Evolutionary conservation across 2,113 vertebrate genomes (phyloP).

Genomic region (Riparia riparia): DNA sequence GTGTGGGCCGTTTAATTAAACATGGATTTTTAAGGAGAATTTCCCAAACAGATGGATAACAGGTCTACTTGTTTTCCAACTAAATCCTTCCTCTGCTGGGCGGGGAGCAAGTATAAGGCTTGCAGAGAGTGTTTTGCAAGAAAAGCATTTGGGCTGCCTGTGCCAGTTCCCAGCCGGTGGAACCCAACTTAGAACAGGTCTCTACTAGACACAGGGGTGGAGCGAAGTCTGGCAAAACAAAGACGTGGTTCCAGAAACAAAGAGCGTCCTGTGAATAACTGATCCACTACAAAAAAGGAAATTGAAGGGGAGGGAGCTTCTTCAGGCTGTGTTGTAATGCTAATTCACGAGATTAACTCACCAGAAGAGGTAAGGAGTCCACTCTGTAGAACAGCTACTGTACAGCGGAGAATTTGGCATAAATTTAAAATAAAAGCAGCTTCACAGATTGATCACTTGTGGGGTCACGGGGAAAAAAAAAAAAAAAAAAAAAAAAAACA

Average conservation of each 20-base stretch:
- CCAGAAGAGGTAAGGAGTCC: not conserved
- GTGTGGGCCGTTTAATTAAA: not conserved
- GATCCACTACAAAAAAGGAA: conserved; percentile 9
- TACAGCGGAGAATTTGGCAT: not conserved
- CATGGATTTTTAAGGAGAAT: not conserved
- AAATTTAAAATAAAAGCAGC: not conserved
- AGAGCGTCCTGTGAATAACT: not conserved
- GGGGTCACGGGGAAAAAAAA: not conserved
- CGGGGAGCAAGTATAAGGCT: not conserved
- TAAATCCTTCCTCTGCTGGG: not conserved
- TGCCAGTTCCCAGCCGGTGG: not conserved
- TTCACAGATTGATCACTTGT: not conserved
- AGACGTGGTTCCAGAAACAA: conserved; percentile 20
- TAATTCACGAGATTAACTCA: not conserved
- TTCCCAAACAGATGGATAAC: not conserved
- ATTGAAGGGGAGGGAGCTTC: not conserved
- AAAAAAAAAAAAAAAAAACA: not conserved
- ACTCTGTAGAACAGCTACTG: not conserved
- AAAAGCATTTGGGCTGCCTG: conserved; percentile 17
- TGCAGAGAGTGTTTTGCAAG: conserved; percentile 39
- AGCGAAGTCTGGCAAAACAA: conserved; percentile 37
- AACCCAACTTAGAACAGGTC: conserved; percentile 31
- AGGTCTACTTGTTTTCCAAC: not conserved
- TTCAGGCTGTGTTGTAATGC: not conserved
- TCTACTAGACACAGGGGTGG: conserved; percentile 32